phyloP scores from a whole-genome alignment of 2,888 invertebrate genomes.

The Syrista parreyssii region DNA sequence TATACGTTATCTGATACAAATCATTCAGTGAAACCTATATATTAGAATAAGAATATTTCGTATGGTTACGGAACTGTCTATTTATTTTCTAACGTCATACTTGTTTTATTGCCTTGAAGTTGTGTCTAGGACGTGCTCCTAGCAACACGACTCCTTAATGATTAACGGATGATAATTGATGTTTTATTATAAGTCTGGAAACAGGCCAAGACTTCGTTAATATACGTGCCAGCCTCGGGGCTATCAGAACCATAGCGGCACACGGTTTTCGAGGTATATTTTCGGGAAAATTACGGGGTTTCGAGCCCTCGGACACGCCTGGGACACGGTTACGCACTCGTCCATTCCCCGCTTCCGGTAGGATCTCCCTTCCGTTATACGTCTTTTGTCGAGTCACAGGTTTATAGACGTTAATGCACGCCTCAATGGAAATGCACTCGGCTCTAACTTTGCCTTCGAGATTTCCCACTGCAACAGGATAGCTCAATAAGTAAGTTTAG shows the following conservation, averaged over 20 bases:
- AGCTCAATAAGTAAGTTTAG: not conserved
- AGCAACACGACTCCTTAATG: constrained; percentile 17
- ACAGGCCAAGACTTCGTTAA: constrained; percentile 17
- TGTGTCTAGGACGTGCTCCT: constrained; percentile 7
- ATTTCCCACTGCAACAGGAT: not conserved
- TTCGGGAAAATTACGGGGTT: constrained; percentile 1
- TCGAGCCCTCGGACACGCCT: not conserved
- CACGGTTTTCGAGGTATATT: not conserved
- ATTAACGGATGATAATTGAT: constrained; percentile 21
- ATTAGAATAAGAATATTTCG: not conserved
- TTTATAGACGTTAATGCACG: not conserved
- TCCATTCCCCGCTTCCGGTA: constrained; percentile 8
- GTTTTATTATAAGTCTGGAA: constrained; percentile 20
- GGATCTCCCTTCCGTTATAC: not conserved
- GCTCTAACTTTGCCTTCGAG: not conserved
- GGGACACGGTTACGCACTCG: not conserved
- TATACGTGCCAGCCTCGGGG: constrained; percentile 1
- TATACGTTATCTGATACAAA: not conserved
- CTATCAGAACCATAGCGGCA: not conserved
- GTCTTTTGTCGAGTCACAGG: not conserved
- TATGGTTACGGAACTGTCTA: constrained; percentile 6
- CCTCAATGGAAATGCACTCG: not conserved
- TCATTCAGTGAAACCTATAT: not conserved
- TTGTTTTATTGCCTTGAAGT: constrained; percentile 15
- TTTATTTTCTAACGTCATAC: not conserved